Percentiles rank a stretch among this genome's conserved stretches.
These are phyloP conservation scores for Mimumesa dahlbomi DNA, from an alignment of 2,888 invertebrate genomes.

Conservation along the genomic window DNA sequence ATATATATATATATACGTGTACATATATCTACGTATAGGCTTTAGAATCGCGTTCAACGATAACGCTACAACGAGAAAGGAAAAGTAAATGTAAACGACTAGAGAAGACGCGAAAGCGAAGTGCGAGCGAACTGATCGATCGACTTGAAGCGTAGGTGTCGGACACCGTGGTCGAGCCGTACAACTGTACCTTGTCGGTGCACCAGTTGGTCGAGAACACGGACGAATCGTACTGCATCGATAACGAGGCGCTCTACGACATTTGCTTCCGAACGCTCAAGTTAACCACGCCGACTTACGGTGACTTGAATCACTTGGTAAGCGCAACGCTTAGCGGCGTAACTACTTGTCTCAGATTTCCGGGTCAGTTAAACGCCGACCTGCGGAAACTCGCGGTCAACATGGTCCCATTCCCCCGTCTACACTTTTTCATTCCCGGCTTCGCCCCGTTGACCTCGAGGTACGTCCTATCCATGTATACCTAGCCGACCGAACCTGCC, in stretches of 20 bases:
- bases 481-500: neutral
- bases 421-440: conserved; percentile 83
- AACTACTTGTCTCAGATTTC: conserved; percentile 85
- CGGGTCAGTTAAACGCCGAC: conserved; percentile 87
- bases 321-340: conserved; percentile 82
- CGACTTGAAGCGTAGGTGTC: conserved; percentile 78
- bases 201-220: conserved; percentile 85
- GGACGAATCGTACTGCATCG: conserved; percentile 85
- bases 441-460: conserved; percentile 80
- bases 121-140: too few species aligned
- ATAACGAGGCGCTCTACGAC: conserved; percentile 85
- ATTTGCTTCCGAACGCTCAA: conserved; percentile 85
- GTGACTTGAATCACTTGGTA: conserved; percentile 86
- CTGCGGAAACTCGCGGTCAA: conserved; percentile 85
- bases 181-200: conserved; percentile 85
- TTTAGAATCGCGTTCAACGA: too few species aligned
- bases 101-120: too few species aligned
- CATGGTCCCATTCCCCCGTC: conserved; percentile 85
- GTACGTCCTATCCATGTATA: too few species aligned
- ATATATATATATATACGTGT: too few species aligned
- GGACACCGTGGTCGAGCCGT: conserved; percentile 85
- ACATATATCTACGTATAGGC: too few species aligned
- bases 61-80: too few species aligned
- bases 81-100: too few species aligned
- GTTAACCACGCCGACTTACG: conserved; percentile 85